phyloP scores from a whole-genome alignment of 1,140 invertebrate species.

The Lepidurus arcticus region DNA sequence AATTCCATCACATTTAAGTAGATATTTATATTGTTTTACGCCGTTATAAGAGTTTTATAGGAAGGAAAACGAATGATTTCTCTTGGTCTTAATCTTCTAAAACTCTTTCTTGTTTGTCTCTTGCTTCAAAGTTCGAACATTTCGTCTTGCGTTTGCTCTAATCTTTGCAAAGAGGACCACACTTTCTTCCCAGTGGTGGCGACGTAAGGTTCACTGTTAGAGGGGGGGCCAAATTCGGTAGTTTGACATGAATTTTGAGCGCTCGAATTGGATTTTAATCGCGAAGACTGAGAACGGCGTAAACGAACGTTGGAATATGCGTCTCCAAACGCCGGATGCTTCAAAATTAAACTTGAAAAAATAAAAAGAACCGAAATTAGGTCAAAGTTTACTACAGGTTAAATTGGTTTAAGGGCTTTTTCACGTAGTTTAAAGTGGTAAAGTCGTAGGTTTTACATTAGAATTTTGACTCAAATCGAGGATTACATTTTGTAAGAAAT shows the following conservation, averaged over 20 bases:
- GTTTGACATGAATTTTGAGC: not conserved
- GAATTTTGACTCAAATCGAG: no score
- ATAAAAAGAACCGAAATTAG: not conserved
- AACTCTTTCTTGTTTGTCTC: not conserved
- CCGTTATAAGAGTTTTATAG: not conserved
- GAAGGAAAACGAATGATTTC: not conserved
- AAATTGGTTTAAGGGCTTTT: no score
- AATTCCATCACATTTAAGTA: not conserved
- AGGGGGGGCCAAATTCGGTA: not conserved
- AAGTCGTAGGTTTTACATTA: no score
- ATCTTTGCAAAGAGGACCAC: not conserved
- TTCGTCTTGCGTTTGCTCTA: constrained; percentile 8
- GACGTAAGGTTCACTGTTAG: not conserved
- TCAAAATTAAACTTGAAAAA: not conserved
- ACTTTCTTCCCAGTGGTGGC: not conserved
- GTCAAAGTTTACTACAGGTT: no score
- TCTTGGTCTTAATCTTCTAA: not conserved
- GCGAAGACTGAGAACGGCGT: not conserved
- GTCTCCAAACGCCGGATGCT: not conserved
- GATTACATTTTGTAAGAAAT: no score
- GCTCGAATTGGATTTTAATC: not conserved
- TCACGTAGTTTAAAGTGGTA: no score
- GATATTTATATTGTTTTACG: not conserved
- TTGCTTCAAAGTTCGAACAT: not conserved
- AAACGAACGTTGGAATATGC: not conserved